Percentiles rank a stretch among this genome's conserved stretches.
phyloP scores from a whole-genome alignment of 2,888 invertebrate species.

The Meiosimyza decipiens region DNA sequence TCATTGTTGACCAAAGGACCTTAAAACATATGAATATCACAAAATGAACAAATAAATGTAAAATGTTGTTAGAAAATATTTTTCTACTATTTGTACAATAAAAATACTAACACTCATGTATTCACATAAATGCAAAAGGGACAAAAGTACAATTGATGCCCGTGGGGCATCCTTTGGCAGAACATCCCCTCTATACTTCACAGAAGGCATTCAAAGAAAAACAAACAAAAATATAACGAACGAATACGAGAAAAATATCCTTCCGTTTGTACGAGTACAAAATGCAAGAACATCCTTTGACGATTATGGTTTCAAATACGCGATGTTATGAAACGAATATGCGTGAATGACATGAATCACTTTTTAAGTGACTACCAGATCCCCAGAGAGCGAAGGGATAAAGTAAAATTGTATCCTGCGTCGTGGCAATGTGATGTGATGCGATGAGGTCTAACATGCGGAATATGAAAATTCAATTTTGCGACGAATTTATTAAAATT shows the following conservation, averaged over 20 bases:
- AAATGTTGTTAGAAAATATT: constrained; percentile 43
- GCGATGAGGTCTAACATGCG: constrained; percentile 22
- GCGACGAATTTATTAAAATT: constrained; percentile 63
- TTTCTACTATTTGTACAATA: constrained; percentile 36
- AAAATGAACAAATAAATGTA: constrained; percentile 37
- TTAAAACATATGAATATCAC: constrained; percentile 38
- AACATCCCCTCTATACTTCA: constrained; percentile 14
- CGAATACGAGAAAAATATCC: constrained; percentile 19
- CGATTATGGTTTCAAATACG: constrained; percentile 48
- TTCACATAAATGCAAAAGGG: constrained; percentile 5
- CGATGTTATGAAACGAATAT: constrained; percentile 24
- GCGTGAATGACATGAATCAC: constrained; percentile 58
- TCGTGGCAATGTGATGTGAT: constrained; percentile 7
- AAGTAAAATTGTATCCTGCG: constrained; percentile 1
- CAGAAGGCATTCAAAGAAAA: constrained; percentile 9
- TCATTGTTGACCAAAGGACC: constrained; percentile 24
- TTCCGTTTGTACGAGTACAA: constrained; percentile 31
- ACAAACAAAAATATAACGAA: constrained; percentile 35
- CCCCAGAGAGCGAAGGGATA: constrained; percentile 32
- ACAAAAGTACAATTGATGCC: constrained; percentile 23
- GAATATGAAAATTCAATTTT: constrained; percentile 66
- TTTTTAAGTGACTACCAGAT: constrained; percentile 61
- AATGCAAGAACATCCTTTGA: constrained; percentile 46
- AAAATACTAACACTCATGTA: too few species aligned
- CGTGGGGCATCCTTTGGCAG: not conserved